phyloP scores from a whole-genome alignment of 2,797 vertebrate genomes.

The Balearica regulorum region DNA sequence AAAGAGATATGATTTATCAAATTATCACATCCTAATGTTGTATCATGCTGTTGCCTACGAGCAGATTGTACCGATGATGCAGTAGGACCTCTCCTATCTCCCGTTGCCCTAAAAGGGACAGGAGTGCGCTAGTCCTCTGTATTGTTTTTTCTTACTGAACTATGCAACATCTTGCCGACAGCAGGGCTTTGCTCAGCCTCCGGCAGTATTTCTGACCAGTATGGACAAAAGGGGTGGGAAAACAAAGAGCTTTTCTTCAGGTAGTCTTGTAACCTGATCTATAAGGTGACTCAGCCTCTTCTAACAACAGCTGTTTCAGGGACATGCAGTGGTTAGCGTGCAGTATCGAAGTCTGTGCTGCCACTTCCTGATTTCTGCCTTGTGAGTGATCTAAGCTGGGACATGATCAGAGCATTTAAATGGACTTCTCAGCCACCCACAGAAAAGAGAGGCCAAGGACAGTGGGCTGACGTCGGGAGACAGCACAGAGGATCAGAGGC shows the following conservation, averaged over 20 bases:
- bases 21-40: not conserved
- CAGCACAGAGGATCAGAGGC: not conserved
- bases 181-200: not conserved
- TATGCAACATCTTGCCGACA: not conserved
- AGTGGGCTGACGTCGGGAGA: not conserved
- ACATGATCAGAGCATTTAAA: not conserved
- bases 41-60: not conserved
- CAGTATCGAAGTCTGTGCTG: not conserved
- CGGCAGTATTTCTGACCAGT: not conserved
- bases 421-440: not conserved
- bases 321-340: not conserved
- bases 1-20: not conserved
- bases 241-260: constrained; percentile 55
- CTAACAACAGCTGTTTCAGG: not conserved
- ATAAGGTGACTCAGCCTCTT: constrained; percentile 44
- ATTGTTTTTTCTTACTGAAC: not conserved
- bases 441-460: not conserved
- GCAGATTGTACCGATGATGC: not conserved
- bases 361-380: constrained; percentile 47
- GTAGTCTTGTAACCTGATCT: constrained; percentile 61
- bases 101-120: not conserved
- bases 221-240: constrained; percentile 51
- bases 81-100: not conserved
- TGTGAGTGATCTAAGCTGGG: not conserved
- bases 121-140: not conserved